Conservation (phyloP, 1,140 invertebrate species). For the Drosophila pectinifera region DNA sequence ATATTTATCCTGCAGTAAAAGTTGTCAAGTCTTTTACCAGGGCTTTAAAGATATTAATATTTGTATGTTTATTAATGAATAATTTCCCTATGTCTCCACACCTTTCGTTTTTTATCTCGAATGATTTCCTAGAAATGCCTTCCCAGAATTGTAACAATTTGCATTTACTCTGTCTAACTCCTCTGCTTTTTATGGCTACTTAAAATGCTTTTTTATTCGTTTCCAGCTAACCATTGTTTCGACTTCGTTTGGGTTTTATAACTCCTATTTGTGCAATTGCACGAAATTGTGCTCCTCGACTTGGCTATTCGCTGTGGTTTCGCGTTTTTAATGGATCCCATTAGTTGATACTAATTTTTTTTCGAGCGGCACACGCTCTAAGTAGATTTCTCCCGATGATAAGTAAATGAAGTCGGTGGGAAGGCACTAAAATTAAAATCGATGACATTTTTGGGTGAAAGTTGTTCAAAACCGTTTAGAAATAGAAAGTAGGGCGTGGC, state of each 20-base stretch:
- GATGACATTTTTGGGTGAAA: constrained; percentile 78
- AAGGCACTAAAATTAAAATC: constrained; percentile 47
- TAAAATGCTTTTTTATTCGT: constrained; percentile 52
- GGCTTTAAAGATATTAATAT: not conserved
- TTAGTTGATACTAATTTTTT: constrained; percentile 54
- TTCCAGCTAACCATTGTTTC: constrained; percentile 40
- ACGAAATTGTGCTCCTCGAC: constrained; percentile 47
- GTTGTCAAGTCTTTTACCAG: no score
- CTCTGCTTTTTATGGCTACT: constrained; percentile 50
- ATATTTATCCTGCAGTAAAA: no score
- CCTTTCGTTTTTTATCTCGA: not conserved
- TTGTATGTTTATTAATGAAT: not conserved
- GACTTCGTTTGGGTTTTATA: constrained; percentile 29
- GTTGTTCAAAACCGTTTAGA: constrained; percentile 69
- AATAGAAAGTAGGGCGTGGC: constrained; percentile 78
- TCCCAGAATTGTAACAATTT: constrained; percentile 29
- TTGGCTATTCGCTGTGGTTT: not conserved
- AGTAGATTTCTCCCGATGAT: constrained; percentile 44
- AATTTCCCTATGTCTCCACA: not conserved
- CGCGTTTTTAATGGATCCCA: constrained; percentile 34
- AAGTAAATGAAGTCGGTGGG: constrained; percentile 46
- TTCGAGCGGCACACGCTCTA: constrained; percentile 44
- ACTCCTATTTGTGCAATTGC: constrained; percentile 72
- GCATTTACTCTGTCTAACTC: constrained; percentile 52
- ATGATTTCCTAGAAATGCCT: not conserved